Evolutionary conservation across 2,797 vertebrate species (phyloP).

Genomic region (Sciurus carolinensis): DNA sequence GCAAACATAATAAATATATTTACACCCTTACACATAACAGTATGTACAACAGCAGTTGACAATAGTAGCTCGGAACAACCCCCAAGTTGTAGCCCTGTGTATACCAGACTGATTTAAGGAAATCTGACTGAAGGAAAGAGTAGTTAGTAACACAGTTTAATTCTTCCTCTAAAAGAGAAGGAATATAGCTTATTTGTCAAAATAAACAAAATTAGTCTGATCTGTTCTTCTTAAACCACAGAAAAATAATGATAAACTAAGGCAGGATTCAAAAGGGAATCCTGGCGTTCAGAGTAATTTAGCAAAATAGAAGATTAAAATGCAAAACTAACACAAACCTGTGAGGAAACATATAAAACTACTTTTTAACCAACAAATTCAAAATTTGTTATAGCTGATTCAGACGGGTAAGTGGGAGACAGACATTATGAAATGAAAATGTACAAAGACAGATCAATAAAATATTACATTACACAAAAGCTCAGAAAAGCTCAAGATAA

Average conservation of each 20-base stretch:
- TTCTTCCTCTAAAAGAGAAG: slow-evolving; percentile 82
- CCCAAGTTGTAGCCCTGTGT: slow-evolving; percentile 86
- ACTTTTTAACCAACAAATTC: slow-evolving; percentile 69
- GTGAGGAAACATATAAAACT: too few species aligned
- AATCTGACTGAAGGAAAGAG: slow-evolving; percentile 62
- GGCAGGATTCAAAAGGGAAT: too few species aligned
- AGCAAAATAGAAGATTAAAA: slow-evolving; percentile 76
- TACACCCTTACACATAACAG: slow-evolving; percentile 39
- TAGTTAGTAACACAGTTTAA: slow-evolving; percentile 84
- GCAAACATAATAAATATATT: slow-evolving; percentile 95
- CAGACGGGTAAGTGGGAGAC: too few species aligned
- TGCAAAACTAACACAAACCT: slow-evolving; percentile 60
- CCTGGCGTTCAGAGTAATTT: slow-evolving; percentile 68
- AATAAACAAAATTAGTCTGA: slow-evolving; percentile 73
- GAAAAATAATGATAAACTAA: slow-evolving; percentile 80
- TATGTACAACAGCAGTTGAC: slow-evolving; percentile 91
- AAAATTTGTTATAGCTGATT: slow-evolving; percentile 16
- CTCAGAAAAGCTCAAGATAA: too few species aligned
- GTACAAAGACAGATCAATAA: slow-evolving; percentile 80
- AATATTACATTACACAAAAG: too few species aligned
- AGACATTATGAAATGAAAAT: slow-evolving; percentile 45
- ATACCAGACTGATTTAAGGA: slow-evolving; percentile 86
- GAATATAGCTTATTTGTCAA: slow-evolving; percentile 84
- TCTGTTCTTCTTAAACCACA: slow-evolving; percentile 73
- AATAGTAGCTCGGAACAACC: slow-evolving; percentile 91